Evolutionary conservation across 2,113 vertebrate genomes (phyloP).

Genomic region (Psophia crepitans): DNA sequence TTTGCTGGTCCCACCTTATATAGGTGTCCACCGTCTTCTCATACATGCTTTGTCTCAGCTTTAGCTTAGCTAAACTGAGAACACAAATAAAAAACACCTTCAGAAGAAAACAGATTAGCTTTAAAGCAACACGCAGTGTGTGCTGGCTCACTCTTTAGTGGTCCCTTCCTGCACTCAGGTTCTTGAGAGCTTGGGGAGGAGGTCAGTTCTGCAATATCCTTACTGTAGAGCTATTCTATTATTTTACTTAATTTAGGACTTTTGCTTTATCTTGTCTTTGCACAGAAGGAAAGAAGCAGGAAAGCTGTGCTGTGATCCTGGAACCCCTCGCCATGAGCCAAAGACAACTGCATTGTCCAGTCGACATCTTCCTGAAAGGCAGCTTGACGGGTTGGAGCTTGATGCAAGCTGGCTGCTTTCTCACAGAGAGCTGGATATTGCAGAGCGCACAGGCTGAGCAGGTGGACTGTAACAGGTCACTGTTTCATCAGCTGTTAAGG

Average conservation of each 20-base stretch:
- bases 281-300: slow-evolving; percentile 51
- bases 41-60: background rate
- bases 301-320: slow-evolving; percentile 76
- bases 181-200: background rate
- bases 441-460: slow-evolving; percentile 12
- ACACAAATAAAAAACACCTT: background rate
- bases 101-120: background rate
- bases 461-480: background rate
- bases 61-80: background rate
- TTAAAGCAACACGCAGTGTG: background rate
- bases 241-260: background rate
- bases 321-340: slow-evolving; percentile 82
- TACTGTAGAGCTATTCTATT: background rate
- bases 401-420: slow-evolving; percentile 37
- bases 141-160: background rate
- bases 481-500: slow-evolving; percentile 75
- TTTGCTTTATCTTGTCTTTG: background rate
- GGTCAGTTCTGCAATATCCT: background rate
- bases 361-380: slow-evolving; percentile 79
- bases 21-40: background rate
- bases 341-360: slow-evolving; percentile 62
- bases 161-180: background rate
- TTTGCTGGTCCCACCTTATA: background rate
- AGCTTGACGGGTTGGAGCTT: slow-evolving; percentile 71
- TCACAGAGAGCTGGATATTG: slow-evolving; percentile 84